Percentiles rank a stretch among this genome's conserved stretches.
Evolutionary conservation across 2,113 vertebrate genomes (phyloP).

Genomic region (Salvelinus fontinalis): DNA sequence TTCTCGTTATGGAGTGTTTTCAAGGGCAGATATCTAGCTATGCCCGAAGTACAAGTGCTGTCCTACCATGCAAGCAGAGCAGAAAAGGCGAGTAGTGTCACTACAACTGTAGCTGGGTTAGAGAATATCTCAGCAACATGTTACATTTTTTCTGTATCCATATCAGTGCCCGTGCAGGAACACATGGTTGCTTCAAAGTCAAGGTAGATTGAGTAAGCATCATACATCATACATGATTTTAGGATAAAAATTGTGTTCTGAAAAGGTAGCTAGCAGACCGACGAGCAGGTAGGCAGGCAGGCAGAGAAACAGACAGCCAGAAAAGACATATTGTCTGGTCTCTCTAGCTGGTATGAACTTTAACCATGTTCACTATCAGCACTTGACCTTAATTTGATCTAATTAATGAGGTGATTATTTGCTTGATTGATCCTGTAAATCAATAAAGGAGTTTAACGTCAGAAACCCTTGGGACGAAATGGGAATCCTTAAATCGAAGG

Average conservation of each 20-base stretch:
- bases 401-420: conserved; percentile 30
- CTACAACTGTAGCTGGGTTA: too few species aligned
- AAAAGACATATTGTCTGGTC: neutral
- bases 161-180: neutral
- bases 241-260: neutral
- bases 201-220: neutral
- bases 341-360: neutral
- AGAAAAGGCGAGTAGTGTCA: too few species aligned
- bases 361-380: neutral
- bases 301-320: neutral
- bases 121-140: neutral
- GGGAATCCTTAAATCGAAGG: neutral
- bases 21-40: neutral
- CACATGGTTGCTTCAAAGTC: neutral
- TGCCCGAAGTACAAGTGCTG: neutral
- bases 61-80: neutral
- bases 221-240: neutral
- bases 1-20: neutral
- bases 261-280: neutral
- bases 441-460: neutral
- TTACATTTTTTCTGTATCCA: neutral
- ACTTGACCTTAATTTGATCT: neutral
- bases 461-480: neutral
- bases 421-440: conserved; percentile 17
- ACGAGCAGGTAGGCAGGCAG: neutral